Base-by-base conservation (phyloP, 2,113 vertebrate species). In the Equus przewalskii region DNA sequence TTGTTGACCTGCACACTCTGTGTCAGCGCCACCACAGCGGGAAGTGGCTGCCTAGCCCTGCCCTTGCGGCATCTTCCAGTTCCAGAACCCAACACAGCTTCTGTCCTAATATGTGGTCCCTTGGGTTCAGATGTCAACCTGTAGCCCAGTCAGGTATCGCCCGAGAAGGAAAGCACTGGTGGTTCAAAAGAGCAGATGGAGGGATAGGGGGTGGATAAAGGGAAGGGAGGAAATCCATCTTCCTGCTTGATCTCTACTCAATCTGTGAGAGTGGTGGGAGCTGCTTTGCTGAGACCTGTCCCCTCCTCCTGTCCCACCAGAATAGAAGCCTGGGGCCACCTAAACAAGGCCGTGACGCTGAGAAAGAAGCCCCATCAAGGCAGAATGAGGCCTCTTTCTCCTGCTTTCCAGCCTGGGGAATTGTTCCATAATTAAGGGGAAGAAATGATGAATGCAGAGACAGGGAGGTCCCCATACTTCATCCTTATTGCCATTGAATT, bases 401-500 rank as follows among this genome's bases (percentile, higher is more conserved):
- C 0, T 58, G 88, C 90, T 41, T 89, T 70, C 0, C 19, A 85
- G 36, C 24, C 69, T 9, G 24, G 1, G 16, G 87, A 88, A 81
- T 80, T 69, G 84, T 98, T 96, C 16, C 22, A 0, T 10, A 84
- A 79, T 95, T 18, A 54, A 85, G 91, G 76, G 85, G 60, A 15
- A 16, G 44, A 95, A 87, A 91, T 51, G 2, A 98, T 94, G 49
- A 96, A 94, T 3, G 24, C 41, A 76, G 88, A 62, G 10, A 67
- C 36, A 12, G 83, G 60, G 30, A 96, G 81, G 78, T 96, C 92
- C 96, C 97, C 94, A 98, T 98, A 97, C 96, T 92, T 98, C 98
- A 98, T 98, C 98, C 95, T 98, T 98, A 98, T 24, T 98, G 98
- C 96, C 96, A 97, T 83, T 97, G 98, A 98, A 98, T 98, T 98